Evolutionary conservation across 2,888 invertebrate genomes (phyloP).

Genomic region (Cerastis rubricosa): DNA sequence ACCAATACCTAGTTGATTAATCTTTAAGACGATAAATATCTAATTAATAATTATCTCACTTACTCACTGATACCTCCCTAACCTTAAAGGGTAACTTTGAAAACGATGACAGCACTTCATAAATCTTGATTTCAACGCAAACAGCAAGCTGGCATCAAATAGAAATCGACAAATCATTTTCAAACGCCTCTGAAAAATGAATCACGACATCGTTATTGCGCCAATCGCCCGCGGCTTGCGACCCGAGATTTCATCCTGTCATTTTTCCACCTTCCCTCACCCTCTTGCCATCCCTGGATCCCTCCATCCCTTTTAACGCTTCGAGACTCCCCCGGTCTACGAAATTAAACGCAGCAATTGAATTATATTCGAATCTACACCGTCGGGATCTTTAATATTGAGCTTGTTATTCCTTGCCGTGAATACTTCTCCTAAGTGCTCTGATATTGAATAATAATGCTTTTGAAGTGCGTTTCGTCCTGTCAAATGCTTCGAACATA

Average conservation of each 20-base stretch:
- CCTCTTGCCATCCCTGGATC: slow-evolving; percentile 72
- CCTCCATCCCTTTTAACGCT: slow-evolving; percentile 85
- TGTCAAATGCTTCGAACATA: neutral
- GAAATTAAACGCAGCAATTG: slow-evolving; percentile 85
- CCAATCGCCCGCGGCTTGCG: slow-evolving; percentile 76
- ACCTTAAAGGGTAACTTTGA: neutral
- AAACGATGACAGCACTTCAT: slow-evolving; percentile 31
- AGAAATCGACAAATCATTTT: slow-evolving; percentile 67
- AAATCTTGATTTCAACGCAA: slow-evolving; percentile 50
- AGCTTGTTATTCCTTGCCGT: slow-evolving; percentile 74
- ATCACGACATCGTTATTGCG: slow-evolving; percentile 77
- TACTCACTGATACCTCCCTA: neutral
- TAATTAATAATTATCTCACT: neutral
- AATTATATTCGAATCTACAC: slow-evolving; percentile 82
- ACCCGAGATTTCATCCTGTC: slow-evolving; percentile 77
- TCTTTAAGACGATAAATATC: neutral
- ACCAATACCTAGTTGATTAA: neutral
- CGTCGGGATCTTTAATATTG: slow-evolving; percentile 72
- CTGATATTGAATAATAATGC: slow-evolving; percentile 70
- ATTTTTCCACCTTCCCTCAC: slow-evolving; percentile 81
- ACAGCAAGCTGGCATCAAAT: slow-evolving; percentile 48
- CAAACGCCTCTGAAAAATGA: slow-evolving; percentile 75
- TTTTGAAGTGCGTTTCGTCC: slow-evolving; percentile 46
- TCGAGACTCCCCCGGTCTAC: slow-evolving; percentile 76
- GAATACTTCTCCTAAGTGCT: slow-evolving; percentile 66